Percentiles rank a stretch among this genome's conserved stretches.
These are phyloP conservation scores for Hafferia zeledoni DNA, from an alignment of 2,797 vertebrate genomes.

Conservation along the genomic window DNA sequence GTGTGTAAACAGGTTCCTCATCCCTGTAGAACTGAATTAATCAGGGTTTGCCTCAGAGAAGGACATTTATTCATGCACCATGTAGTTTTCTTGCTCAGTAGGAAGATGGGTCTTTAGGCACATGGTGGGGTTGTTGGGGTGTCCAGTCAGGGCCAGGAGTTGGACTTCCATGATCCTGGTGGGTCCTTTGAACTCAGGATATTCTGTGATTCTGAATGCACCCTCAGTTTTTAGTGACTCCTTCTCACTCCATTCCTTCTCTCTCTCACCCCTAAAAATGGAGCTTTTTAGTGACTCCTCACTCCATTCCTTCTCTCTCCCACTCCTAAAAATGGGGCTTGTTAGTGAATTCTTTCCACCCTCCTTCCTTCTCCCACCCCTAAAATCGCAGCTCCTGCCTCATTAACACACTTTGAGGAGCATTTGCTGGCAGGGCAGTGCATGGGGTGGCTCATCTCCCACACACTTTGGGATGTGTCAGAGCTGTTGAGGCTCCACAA, in stretches of 20 bases:
- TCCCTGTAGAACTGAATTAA: not conserved
- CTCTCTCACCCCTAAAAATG: not conserved
- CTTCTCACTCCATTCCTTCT: not conserved
- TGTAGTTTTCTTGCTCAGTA: not conserved
- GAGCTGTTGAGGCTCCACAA: not conserved
- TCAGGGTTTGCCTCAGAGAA: not conserved
- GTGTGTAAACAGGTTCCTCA: not conserved
- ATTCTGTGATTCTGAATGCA: not conserved
- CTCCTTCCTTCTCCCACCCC: not conserved
- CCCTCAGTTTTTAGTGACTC: not conserved
- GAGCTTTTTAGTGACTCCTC: not conserved
- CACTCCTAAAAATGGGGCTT: not conserved
- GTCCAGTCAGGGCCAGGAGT: not conserved
- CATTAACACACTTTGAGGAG: not conserved
- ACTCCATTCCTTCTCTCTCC: not conserved
- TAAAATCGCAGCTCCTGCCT: not conserved
- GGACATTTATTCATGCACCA: not conserved
- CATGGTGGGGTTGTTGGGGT: not conserved
- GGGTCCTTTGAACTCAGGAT: accelerated
- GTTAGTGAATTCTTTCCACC: not conserved
- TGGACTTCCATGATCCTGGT: not conserved
- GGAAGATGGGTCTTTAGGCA: not conserved
- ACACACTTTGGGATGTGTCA: not conserved
- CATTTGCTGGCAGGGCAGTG: not conserved
- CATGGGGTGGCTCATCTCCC: not conserved